Base-by-base conservation (phyloP, 2,113 vertebrate genomes). In the Phylloscopus whistleri region DNA sequence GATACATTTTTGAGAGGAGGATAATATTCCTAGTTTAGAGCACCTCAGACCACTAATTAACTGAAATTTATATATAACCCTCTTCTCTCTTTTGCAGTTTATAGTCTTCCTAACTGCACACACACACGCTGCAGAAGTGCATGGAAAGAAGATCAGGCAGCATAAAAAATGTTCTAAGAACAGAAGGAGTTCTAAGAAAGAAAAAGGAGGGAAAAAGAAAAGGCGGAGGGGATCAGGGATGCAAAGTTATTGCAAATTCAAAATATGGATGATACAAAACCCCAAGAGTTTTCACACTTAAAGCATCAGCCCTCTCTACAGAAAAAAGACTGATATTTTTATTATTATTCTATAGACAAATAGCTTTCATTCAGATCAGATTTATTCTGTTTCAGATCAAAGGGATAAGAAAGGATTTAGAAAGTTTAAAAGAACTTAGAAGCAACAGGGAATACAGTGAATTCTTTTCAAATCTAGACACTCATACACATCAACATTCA, bases 221-320 rank as follows among this genome's bases (percentile, higher is more conserved):
- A 4, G 1, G 6, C 3, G 9, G 16, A 11, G 31, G 16, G 4
- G 9, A 44, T 44, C 6, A 27, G 5, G 8, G 8, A 21, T 30
- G 7, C 35, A 59, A 72, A 64, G 5, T 56, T 77, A 53, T 6
- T n/a, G 7, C 2, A 76, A 73, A 76, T 49, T 44, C 18, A 77
- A 58, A 58, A 43, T 39, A 37, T 26, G 8, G 16, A 66, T 12
- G 15, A 59, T n/a, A 13, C 4, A 46, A 58, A 90, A 80, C 20
- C 2, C 1, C 2, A 35, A 52, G 44, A 52, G 17, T 10, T 87
- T 90, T 89, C 37, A 69, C 13, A 67, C 15, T 44, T 90, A 37
- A 79, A 86, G 5, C 31, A 22, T 80, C 27, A 66, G 12, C 16
- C 20, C 8, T 31, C 26, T 21, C 49, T 39, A 66, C 4, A n/a